Conservation (phyloP, 2,888 invertebrate genomes). For the Agonopterix heracliana region DNA sequence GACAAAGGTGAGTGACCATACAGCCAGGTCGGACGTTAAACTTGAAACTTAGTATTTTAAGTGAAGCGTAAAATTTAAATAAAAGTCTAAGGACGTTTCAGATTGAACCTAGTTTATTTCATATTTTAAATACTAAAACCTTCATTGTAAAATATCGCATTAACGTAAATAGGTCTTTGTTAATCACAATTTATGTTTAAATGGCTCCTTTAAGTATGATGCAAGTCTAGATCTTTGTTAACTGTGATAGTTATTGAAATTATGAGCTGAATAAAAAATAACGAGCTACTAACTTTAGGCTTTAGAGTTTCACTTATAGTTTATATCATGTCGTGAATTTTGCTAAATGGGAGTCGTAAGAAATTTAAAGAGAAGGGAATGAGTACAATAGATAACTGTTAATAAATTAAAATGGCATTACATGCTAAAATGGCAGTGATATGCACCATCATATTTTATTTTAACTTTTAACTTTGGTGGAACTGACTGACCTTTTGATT, state of each 20-base stretch:
- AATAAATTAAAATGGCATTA: too few relatives aligned
- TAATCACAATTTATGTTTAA: slow-evolving; percentile 21
- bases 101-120: slow-evolving; percentile 16
- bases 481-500: too few relatives aligned
- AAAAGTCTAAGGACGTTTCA: slow-evolving; percentile 2
- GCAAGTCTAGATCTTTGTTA: background rate
- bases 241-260: background rate
- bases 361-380: too few relatives aligned
- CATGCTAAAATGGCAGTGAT: too few relatives aligned
- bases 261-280: slow-evolving; percentile 2
- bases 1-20: too few relatives aligned
- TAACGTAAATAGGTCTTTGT: slow-evolving; percentile 42
- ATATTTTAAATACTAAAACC: slow-evolving; percentile 9
- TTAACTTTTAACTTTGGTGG: too few relatives aligned
- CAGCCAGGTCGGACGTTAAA: too few relatives aligned
- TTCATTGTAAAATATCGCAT: slow-evolving; percentile 34
- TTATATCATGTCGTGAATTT: background rate
- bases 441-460: too few relatives aligned
- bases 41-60: too few relatives aligned
- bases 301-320: background rate
- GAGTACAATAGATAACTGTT: too few relatives aligned
- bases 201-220: background rate
- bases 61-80: slow-evolving; percentile 4
- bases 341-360: too few relatives aligned
- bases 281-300: background rate